Percentiles rank a stretch among this genome's conserved stretches.
These are phyloP conservation scores for Ianthella basta DNA, from an alignment of 37 sponge, comb jelly and placozoan genomes.

Conservation along the genomic window DNA sequence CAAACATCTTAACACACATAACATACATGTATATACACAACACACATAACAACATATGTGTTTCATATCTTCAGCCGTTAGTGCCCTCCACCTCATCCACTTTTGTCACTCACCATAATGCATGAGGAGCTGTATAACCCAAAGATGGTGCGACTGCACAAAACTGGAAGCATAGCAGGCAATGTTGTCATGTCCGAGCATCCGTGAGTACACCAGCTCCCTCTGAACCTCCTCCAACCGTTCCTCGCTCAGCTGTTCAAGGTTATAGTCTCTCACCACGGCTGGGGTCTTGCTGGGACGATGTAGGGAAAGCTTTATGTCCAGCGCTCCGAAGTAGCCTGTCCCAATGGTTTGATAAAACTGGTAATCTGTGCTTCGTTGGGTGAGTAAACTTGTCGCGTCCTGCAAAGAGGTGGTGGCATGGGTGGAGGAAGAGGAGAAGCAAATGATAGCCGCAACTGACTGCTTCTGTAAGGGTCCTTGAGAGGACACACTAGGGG, in stretches of 20 bases:
- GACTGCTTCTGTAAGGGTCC: too few species aligned
- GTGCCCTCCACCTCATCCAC: too few species aligned
- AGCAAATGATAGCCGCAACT: too few species aligned
- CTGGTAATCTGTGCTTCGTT: neutral
- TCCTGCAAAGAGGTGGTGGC: too few species aligned
- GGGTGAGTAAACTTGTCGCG: too few species aligned
- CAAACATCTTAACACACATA: too few species aligned
- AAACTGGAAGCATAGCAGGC: slow-evolving; percentile 55
- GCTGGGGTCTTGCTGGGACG: slow-evolving; percentile 26
- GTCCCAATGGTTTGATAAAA: slow-evolving; percentile 21
- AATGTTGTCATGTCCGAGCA: slow-evolving; percentile 59
- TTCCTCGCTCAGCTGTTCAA: slow-evolving; percentile 47
- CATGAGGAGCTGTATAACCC: slow-evolving; percentile 73
- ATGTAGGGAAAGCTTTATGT: slow-evolving; percentile 53
- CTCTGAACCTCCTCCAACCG: slow-evolving; percentile 69
- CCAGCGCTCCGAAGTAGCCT: slow-evolving; percentile 54
- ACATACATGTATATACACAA: too few species aligned
- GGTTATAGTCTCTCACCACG: slow-evolving; percentile 56
- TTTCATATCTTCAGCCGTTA: too few species aligned
- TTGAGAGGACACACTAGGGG: too few species aligned
- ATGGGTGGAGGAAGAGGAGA: too few species aligned
- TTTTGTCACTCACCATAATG: slow-evolving; percentile 66
- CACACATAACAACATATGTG: too few species aligned
- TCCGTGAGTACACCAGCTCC: slow-evolving; percentile 63
- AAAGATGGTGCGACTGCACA: slow-evolving; percentile 52